These are phyloP conservation scores for Noctua fimbriata DNA, from an alignment of 2,888 invertebrate species.

Conservation along the genomic window DNA sequence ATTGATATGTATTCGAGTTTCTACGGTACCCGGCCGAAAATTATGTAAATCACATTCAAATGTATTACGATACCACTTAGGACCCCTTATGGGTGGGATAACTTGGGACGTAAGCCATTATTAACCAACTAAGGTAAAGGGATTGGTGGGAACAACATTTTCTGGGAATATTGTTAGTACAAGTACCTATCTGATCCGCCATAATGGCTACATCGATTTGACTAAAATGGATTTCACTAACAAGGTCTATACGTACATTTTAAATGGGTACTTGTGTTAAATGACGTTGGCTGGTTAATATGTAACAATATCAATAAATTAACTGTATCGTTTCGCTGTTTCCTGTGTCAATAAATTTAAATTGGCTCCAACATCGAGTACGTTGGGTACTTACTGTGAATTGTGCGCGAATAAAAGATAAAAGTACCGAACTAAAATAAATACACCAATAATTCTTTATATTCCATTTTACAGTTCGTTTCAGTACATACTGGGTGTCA, in stretches of 20 bases:
- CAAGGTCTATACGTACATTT: not conserved
- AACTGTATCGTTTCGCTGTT: not conserved
- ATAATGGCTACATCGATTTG: slow-evolving; percentile 26
- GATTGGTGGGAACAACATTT: slow-evolving; percentile 8
- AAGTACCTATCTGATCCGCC: not conserved
- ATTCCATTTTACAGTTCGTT: slow-evolving; percentile 24
- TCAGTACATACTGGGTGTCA: slow-evolving; percentile 20
- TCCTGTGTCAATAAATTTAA: slow-evolving; percentile 36
- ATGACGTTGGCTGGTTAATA: not conserved
- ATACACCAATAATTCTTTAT: slow-evolving; percentile 6
- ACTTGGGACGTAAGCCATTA: slow-evolving; percentile 32
- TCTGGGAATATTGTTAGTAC: slow-evolving; percentile 8
- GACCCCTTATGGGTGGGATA: slow-evolving; percentile 24
- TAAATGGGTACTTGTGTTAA: not conserved
- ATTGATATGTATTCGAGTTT: slow-evolving; percentile 51
- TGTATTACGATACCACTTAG: slow-evolving; percentile 35
- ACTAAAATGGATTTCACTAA: slow-evolving; percentile 12
- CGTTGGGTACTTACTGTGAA: slow-evolving; percentile 14
- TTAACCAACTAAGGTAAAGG: slow-evolving; percentile 32
- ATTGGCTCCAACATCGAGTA: slow-evolving; percentile 8
- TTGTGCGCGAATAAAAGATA: slow-evolving; percentile 1
- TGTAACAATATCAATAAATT: slow-evolving; percentile 17
- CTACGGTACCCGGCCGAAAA: slow-evolving; percentile 23
- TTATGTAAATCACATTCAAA: slow-evolving; percentile 60
- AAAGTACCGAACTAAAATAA: slow-evolving; percentile 13